Evolutionary conservation across 2,113 vertebrate genomes (phyloP).

Genomic region (Neodon shergylaensis): DNA sequence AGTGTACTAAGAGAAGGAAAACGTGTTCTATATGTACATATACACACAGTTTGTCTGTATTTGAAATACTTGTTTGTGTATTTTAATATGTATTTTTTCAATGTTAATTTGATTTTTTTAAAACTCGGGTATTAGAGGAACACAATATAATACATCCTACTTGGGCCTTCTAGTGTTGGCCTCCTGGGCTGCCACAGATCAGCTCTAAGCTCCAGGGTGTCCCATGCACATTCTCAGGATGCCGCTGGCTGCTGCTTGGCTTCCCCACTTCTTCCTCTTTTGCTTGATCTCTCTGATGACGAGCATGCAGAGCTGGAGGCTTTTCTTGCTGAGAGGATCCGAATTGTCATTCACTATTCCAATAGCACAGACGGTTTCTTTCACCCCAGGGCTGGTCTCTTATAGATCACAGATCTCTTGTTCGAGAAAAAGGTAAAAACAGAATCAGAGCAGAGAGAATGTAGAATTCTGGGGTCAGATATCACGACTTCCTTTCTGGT

Average conservation of each 20-base stretch:
- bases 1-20: conserved; percentile 7
- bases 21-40: not conserved
- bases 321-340: not conserved
- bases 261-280: not conserved
- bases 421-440: not conserved
- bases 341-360: not conserved
- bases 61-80: not conserved
- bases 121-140: not conserved
- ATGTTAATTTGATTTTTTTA: conserved; percentile 6
- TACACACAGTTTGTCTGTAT: not conserved
- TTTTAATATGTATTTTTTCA: not conserved
- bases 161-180: not conserved
- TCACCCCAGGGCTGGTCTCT: not conserved
- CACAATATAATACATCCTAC: not conserved
- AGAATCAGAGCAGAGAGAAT: not conserved
- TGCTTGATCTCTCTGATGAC: not conserved
- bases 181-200: not conserved
- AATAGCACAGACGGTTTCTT: conserved; percentile 1
- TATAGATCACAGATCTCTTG: conserved; percentile 1
- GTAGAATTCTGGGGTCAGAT: not conserved
- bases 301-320: not conserved
- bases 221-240: conserved; percentile 47
- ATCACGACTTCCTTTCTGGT: conserved; percentile 9
- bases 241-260: not conserved
- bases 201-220: not conserved